These are phyloP conservation scores for Stegastes partitus DNA, from an alignment of 2,113 vertebrate species.

Conservation along the genomic window DNA sequence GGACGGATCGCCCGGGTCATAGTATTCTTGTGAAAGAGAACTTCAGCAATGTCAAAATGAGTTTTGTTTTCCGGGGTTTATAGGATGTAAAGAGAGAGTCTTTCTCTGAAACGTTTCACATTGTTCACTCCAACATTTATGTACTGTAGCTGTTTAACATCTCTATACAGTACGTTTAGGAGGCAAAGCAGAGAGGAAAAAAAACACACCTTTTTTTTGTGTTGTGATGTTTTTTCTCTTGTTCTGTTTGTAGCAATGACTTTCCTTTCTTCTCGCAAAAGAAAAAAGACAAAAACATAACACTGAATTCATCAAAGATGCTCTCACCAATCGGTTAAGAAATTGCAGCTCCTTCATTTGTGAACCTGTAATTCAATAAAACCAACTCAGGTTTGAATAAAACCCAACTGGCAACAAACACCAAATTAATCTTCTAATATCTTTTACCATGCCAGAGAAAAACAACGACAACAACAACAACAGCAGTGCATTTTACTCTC, in stretches of 20 bases:
- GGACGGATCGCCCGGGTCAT: not conserved
- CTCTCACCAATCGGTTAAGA: not conserved
- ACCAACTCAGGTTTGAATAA: too few species aligned
- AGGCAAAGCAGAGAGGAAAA: not conserved
- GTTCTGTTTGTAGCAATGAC: not conserved
- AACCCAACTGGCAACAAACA: too few species aligned
- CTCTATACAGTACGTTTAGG: not conserved
- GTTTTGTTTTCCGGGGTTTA: not conserved
- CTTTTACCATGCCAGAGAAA: too few species aligned
- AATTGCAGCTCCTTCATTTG: not conserved
- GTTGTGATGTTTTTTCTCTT: not conserved
- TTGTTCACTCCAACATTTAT: too few species aligned
- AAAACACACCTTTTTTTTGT: too few species aligned
- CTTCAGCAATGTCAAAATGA: not conserved
- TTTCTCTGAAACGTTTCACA: not conserved
- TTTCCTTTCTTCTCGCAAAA: not conserved
- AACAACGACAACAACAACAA: too few species aligned
- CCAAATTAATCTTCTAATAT: too few species aligned
- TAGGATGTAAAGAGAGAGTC: not conserved
- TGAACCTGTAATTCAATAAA: too few species aligned
- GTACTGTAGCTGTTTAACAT: not conserved
- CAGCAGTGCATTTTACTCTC: too few species aligned
- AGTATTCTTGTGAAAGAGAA: not conserved
- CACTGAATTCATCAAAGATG: not conserved
- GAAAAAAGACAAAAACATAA: not conserved